Evolutionary conservation across 2,888 invertebrate genomes (phyloP), one percentile per base, ranked within the genome.

Genomic region (Masnerella sp.): DNA sequence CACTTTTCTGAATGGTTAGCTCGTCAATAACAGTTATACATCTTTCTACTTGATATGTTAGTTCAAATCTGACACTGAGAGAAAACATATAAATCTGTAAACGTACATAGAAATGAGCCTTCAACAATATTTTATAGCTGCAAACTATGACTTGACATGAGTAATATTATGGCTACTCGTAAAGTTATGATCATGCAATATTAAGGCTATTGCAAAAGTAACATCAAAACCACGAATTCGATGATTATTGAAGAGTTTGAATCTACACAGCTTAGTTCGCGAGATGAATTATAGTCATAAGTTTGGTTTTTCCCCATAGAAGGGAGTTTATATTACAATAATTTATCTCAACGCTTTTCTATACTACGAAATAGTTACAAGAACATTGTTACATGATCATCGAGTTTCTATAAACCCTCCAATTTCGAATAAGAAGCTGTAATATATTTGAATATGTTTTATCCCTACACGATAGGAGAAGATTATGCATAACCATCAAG

Each of bases 81-180:
- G 61, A 61, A 67, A 68, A 61, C 15, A 12, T 25, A 43, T 25
- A 28, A 9, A 28, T 9, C 1, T 38, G 11, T 28, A 45, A 9
- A 15, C 20, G 22, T n/a, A 32, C 30, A 28, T 11, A 14, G n/a
- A 69, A 69, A 28, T 47, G 32, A 58, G 58, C 58, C 67, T 43
- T 42, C 58, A 59, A 51, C 38, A 43, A 61, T 68, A 68, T 68
- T 68, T 68, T 45, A 68, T 68, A 68, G 59, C 59, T 59, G 43
- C 34, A 52, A 34, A 40, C 40, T 25, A 36, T 43, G 40, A 17
- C 43, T 14, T 17, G 28, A 45, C 45, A 25, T 52, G 54, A 22
- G 17, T 45, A 28, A 15, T 40, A 22, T 40, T 40, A 17, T 28
- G 22, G 17, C 17, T 56, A 56, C 22, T 47, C 9, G 15, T 20